These are phyloP conservation scores for Cisticola juncidis DNA, from an alignment of 2,113 vertebrate species.

Conservation along the genomic window DNA sequence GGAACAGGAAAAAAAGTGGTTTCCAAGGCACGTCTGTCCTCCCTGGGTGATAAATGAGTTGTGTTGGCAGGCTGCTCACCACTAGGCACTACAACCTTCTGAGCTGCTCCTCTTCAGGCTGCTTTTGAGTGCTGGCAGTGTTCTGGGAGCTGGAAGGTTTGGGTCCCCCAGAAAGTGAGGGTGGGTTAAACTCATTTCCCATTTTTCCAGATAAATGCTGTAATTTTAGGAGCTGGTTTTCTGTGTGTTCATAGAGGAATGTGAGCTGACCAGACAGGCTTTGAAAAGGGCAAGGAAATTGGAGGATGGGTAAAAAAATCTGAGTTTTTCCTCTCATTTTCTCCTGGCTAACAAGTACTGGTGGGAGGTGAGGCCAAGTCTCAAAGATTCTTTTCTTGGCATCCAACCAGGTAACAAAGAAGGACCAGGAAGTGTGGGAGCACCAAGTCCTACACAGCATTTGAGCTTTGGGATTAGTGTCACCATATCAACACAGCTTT, in stretches of 20 bases:
- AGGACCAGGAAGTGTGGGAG: fast-evolving
- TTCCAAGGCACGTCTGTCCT: neutral
- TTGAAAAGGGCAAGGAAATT: neutral
- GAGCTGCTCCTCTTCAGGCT: neutral
- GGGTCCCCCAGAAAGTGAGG: fast-evolving
- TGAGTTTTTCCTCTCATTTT: neutral
- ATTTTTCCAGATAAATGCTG: neutral
- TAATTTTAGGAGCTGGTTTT: neutral
- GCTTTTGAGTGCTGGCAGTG: neutral
- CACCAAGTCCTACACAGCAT: neutral
- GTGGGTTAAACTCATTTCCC: neutral
- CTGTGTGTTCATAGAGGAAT: fast-evolving
- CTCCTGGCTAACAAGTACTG: neutral
- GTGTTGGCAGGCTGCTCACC: neutral
- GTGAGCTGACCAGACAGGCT: fast-evolving
- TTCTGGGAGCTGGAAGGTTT: neutral
- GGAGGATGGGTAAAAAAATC: neutral
- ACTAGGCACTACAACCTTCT: fast-evolving
- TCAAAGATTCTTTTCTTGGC: neutral
- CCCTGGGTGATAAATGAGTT: neutral
- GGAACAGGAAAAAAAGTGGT: neutral
- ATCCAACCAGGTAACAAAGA: fast-evolving
- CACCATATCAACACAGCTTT: fast-evolving
- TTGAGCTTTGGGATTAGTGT: neutral
- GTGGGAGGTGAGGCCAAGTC: fast-evolving